Conservation (phyloP, 2,113 vertebrate species). For the Chamaea fasciata region DNA sequence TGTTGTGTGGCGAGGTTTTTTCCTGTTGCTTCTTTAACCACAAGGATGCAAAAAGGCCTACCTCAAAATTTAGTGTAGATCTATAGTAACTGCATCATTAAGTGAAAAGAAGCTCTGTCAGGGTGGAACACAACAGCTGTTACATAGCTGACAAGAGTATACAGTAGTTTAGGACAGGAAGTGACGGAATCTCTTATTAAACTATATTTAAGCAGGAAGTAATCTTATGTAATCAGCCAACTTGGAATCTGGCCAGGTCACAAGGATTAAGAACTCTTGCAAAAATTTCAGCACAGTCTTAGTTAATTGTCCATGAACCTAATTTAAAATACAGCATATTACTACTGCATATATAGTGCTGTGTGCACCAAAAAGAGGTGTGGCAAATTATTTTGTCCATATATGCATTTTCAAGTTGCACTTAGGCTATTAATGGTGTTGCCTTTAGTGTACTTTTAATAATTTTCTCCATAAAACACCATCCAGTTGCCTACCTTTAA, state of each 20-base stretch:
- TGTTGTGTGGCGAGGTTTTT: fast-evolving
- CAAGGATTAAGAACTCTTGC: conserved; percentile 3
- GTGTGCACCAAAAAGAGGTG: neutral
- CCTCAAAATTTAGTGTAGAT: neutral
- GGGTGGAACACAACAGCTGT: neutral
- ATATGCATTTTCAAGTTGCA: neutral
- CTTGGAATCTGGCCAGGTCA: conserved; percentile 6
- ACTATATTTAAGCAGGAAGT: conserved; percentile 28
- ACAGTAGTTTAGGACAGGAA: conserved; percentile 3
- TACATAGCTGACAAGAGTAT: neutral
- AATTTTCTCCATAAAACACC: neutral
- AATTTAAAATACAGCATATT: neutral
- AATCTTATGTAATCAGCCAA: neutral
- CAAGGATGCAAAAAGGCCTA: neutral
- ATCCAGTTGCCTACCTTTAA: neutral
- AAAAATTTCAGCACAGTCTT: neutral
- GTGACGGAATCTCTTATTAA: conserved; percentile 33
- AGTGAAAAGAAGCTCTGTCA: neutral
- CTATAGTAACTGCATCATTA: neutral
- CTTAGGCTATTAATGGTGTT: neutral
- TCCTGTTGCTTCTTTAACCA: neutral
- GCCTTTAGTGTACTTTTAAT: neutral
- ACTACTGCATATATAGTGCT: neutral
- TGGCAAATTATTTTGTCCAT: neutral
- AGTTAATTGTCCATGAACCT: neutral